These are phyloP conservation scores for Physella acuta DNA, from an alignment of 1,140 invertebrate genomes.

Conservation along the genomic window DNA sequence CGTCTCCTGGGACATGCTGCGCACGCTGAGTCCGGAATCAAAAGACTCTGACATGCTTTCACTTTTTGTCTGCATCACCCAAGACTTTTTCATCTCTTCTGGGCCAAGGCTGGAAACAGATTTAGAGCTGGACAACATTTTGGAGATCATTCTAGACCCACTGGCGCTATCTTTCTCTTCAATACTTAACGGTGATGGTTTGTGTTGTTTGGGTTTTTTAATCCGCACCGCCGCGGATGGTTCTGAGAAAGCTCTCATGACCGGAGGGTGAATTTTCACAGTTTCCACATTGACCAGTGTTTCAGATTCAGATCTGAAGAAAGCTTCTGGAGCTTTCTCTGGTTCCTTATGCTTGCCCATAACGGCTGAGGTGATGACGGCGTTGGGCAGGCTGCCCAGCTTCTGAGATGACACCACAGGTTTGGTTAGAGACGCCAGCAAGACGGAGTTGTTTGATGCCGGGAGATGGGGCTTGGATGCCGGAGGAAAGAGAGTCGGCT, in stretches of 20 bases:
- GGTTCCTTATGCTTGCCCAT: constrained; percentile 9
- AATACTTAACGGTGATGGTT: constrained; percentile 20
- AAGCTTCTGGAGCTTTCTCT: constrained; percentile 1
- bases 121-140: background rate
- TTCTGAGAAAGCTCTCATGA: constrained; percentile 28
- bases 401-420: constrained; percentile 16
- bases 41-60: constrained; percentile 9
- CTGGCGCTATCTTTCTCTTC: constrained; percentile 12
- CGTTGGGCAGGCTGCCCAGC: constrained; percentile 24
- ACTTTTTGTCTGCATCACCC: background rate
- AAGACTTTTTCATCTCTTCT: constrained; percentile 1
- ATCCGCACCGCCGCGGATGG: constrained; percentile 18
- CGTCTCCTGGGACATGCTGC: constrained; percentile 20
- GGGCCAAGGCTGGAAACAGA: background rate
- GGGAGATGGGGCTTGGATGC: background rate
- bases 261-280: constrained; percentile 14
- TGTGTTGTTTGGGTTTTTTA: constrained; percentile 5
- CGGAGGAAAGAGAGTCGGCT: background rate
- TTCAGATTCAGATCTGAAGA: constrained; percentile 21
- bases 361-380: constrained; percentile 23
- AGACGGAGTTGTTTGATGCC: constrained; percentile 11
- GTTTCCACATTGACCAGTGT: background rate
- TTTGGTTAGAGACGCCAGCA: constrained; percentile 24
- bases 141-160: background rate
- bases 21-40: constrained; percentile 19